These are phyloP conservation scores for Bombus impatiens DNA, from an alignment of 1,140 invertebrate genomes.

Conservation along the genomic window DNA sequence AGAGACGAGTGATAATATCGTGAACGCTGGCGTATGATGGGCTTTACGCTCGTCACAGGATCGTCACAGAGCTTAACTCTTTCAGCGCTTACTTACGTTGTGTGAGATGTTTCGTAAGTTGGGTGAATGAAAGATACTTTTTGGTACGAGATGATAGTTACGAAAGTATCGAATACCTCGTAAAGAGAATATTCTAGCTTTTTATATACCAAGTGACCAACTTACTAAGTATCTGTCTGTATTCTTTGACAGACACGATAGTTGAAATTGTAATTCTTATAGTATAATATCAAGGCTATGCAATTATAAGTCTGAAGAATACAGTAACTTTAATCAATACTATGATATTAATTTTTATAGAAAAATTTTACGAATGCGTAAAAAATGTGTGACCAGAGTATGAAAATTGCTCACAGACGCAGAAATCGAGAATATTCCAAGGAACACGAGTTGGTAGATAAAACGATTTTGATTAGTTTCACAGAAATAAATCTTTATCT, in stretches of 20 bases:
- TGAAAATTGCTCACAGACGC: too few relatives aligned
- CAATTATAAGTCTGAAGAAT: too few relatives aligned
- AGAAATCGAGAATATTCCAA: too few relatives aligned
- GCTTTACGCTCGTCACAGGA: neutral
- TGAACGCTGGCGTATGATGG: neutral
- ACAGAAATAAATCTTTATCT: neutral
- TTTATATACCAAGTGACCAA: too few relatives aligned
- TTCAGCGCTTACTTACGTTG: neutral
- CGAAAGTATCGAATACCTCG: neutral
- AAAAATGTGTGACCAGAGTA: neutral
- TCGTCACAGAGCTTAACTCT: neutral
- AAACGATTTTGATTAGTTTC: neutral
- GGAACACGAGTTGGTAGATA: neutral
- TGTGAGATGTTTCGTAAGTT: neutral
- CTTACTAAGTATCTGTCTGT: too few relatives aligned
- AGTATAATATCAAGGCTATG: too few relatives aligned
- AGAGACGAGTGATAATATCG: neutral
- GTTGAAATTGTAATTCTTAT: too few relatives aligned
- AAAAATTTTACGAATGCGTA: neutral
- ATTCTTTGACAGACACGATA: too few relatives aligned
- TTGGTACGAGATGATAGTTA: neutral
- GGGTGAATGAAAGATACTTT: neutral
- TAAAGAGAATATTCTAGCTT: too few relatives aligned
- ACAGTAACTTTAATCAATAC: too few relatives aligned
- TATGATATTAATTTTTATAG: neutral